These are phyloP conservation scores for Pionites leucogaster DNA, from an alignment of 2,113 vertebrate genomes.

Conservation along the genomic window DNA sequence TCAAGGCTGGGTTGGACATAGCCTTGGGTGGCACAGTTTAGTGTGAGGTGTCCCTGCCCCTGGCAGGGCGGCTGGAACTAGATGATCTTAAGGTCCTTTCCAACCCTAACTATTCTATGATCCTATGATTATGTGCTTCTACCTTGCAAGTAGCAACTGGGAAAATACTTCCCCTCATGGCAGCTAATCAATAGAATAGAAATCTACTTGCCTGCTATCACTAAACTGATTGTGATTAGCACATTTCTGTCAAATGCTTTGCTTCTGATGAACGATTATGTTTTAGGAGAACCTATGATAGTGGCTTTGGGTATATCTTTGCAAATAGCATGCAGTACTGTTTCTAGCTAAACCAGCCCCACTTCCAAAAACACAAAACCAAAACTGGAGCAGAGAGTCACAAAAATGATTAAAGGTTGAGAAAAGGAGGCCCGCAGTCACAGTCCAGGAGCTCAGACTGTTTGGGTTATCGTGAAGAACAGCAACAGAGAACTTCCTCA, in stretches of 20 bases:
- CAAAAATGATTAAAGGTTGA: not conserved
- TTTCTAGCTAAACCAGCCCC: not conserved
- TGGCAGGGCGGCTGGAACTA: too few relatives aligned
- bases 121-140: not conserved
- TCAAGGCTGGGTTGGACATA: too few relatives aligned
- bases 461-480: not conserved
- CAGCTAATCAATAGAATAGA: not conserved
- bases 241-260: not conserved
- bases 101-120: too few relatives aligned
- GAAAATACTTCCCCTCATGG: accelerated
- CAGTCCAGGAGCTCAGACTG: not conserved
- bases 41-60: too few relatives aligned
- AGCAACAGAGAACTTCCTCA: not conserved
- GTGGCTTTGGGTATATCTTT: not conserved
- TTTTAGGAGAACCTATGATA: not conserved
- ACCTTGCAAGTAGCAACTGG: not conserved
- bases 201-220: not conserved
- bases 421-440: not conserved
- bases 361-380: not conserved
- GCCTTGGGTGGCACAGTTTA: too few relatives aligned
- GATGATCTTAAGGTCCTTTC: too few relatives aligned
- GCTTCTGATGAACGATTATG: not conserved
- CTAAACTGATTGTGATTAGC: not conserved
- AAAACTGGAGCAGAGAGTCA: not conserved
- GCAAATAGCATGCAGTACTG: not conserved